Evolutionary conservation across 2,888 invertebrate genomes (phyloP), one percentile per base, ranked within the genome.

Genomic region (Tubulanus polymorphus): DNA sequence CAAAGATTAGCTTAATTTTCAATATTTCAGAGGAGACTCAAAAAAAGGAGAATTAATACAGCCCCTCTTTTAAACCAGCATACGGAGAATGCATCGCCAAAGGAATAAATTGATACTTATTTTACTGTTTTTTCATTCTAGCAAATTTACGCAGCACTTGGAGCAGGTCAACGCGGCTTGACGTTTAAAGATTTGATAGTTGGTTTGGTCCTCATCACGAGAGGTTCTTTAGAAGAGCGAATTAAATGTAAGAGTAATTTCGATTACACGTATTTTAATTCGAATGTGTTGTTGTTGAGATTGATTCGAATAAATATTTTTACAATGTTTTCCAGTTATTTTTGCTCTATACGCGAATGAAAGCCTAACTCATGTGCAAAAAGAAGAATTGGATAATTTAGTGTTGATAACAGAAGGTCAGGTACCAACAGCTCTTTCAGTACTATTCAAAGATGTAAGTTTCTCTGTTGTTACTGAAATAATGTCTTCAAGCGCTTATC

Each of bases 271-370:
- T 32, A 32, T 12, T 32, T 32, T 12, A 32, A n/a, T n/a, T n/a
- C n/a, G n/a, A n/a, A n/a, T n/a, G n/a, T n/a, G n/a, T 32, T 32
- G 10, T n/a, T 32, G 10, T 32, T n/a, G 10, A 32, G 10, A 32
- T 32, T 10, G 10, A 32, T 10, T 32, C 10, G 35, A 32, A 10
- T 32, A 32, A 12, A 32, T 32, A 32, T 32, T 41, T 5, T 41
- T 8, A 20, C 18, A 18, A 50, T 45, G 49, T 63, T 79, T 70
- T 80, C 83, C 87, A 83, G 91, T 92, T 79, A 83, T 92, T 30
- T 92, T 91, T 87, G 88, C 88, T 20, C 83, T 92, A 54, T 92
- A 91, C 78, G 87, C 88, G 60, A 91, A 90, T 75, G 91, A 91
- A 74, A 85, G 86, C 60, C 87, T 86, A 61, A 85, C 86, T 5